Conservation (phyloP, 2,113 vertebrate genomes). For the Coturnix japonica region DNA sequence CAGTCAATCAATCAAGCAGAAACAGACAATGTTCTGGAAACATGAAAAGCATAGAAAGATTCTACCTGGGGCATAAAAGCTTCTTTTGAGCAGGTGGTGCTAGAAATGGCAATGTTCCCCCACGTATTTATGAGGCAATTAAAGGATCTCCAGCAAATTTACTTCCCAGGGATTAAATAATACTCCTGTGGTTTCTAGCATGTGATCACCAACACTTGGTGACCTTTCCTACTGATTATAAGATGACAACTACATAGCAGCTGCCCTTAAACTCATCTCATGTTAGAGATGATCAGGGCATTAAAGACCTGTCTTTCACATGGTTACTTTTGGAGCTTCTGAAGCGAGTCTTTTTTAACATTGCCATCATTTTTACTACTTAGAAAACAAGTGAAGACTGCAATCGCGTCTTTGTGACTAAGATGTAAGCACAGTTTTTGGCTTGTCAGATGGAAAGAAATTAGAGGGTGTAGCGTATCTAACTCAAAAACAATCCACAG, state of each 20-base stretch:
- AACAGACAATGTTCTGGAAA: not conserved
- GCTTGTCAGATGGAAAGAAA: not conserved
- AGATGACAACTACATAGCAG: not conserved
- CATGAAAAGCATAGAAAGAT: not conserved
- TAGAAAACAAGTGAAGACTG: not conserved
- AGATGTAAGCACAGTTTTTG: not conserved
- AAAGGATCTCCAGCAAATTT: not conserved
- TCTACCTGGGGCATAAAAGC: conserved; percentile 16
- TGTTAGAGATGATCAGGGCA: not conserved
- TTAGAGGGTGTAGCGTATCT: not conserved
- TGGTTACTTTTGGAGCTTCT: conserved; percentile 6
- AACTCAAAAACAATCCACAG: not conserved
- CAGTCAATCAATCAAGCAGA: not conserved
- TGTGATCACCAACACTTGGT: conserved; percentile 2
- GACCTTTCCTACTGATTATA: conserved; percentile 32
- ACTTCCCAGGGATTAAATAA: conserved; percentile 14
- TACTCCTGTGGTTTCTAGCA: not conserved
- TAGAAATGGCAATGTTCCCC: not conserved
- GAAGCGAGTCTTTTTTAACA: not conserved
- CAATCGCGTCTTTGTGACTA: not conserved
- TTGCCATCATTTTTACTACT: not conserved
- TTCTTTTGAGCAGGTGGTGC: not conserved
- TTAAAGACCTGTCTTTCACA: not conserved
- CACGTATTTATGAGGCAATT: not conserved
- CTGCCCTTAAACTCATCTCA: conserved; percentile 1